phyloP scores from a whole-genome alignment of 2,113 vertebrate species.

The Cepphus grylle region DNA sequence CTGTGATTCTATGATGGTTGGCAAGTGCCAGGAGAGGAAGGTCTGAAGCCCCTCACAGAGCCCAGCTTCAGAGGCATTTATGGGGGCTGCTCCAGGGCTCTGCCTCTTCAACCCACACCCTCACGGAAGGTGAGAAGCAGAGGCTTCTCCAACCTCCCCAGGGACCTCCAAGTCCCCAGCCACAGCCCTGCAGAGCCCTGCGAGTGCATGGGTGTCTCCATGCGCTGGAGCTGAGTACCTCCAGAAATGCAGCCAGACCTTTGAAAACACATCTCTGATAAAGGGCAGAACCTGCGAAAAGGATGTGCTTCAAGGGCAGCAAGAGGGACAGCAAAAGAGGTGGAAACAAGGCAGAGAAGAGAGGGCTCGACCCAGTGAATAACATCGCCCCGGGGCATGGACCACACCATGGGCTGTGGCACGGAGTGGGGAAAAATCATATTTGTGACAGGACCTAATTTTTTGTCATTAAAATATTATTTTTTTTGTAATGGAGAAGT shows the following conservation, averaged over 20 bases:
- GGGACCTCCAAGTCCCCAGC: not conserved
- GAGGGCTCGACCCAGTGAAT: not conserved
- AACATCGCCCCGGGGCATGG: rapidly evolving
- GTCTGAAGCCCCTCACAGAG: not conserved
- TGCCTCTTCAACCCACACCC: not conserved
- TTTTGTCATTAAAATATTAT: not conserved
- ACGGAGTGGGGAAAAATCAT: rapidly evolving
- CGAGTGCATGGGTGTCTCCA: too few species aligned
- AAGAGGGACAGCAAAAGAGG: not conserved
- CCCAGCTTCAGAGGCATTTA: not conserved
- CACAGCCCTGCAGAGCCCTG: not conserved
- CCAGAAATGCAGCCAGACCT: not conserved
- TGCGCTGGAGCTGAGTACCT: not conserved
- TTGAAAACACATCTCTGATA: not conserved
- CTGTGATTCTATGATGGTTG: too few species aligned
- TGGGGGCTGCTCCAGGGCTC: not conserved
- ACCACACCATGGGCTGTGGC: not conserved
- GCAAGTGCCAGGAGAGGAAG: not conserved
- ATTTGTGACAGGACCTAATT: not conserved
- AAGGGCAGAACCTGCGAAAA: not conserved
- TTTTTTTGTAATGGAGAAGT: not conserved
- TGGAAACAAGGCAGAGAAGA: not conserved
- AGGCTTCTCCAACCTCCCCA: not conserved
- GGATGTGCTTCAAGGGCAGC: not conserved
- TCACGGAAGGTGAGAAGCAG: not conserved